Percentiles rank a stretch among this genome's conserved stretches.
Evolutionary conservation across 2,888 invertebrate species (phyloP).

Genomic region (Lepidochitona cinerea): DNA sequence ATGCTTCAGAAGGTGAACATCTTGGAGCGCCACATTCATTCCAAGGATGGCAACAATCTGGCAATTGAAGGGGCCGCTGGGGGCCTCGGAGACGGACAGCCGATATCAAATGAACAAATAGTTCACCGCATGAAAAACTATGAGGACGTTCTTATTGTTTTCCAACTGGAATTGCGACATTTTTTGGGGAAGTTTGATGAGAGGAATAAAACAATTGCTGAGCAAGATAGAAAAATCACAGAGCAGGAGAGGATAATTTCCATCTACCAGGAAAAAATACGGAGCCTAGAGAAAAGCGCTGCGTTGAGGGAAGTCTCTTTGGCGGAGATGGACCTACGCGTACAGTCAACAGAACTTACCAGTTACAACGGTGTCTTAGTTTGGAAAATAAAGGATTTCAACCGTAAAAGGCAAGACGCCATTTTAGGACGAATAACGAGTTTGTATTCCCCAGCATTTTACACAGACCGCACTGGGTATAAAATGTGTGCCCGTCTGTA

Average conservation of each 20-base stretch:
- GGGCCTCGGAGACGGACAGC: slow-evolving; percentile 5
- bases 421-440: slow-evolving; percentile 54
- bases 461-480: slow-evolving; percentile 61
- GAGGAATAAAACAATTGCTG: too few species aligned
- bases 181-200: too few species aligned
- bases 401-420: slow-evolving; percentile 57
- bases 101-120: not conserved
- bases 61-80: not conserved
- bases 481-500: slow-evolving; percentile 65
- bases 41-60: slow-evolving; percentile 8
- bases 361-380: slow-evolving; percentile 65
- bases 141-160: slow-evolving; percentile 50
- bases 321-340: slow-evolving; percentile 50
- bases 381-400: slow-evolving; percentile 65
- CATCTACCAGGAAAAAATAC: slow-evolving; percentile 34
- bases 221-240: too few species aligned
- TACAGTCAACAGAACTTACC: slow-evolving; percentile 51
- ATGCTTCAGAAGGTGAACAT: slow-evolving; percentile 18
- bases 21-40: slow-evolving; percentile 15
- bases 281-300: slow-evolving; percentile 34
- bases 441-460: slow-evolving; percentile 65
- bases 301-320: slow-evolving; percentile 46
- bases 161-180: slow-evolving; percentile 58
- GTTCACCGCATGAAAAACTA: slow-evolving; percentile 13
- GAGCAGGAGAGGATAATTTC: too few species aligned